Percentiles rank a stretch among this genome's conserved stretches.
Conservation (phyloP, 2,113 vertebrate genomes). For the Psettodes erumei region DNA sequence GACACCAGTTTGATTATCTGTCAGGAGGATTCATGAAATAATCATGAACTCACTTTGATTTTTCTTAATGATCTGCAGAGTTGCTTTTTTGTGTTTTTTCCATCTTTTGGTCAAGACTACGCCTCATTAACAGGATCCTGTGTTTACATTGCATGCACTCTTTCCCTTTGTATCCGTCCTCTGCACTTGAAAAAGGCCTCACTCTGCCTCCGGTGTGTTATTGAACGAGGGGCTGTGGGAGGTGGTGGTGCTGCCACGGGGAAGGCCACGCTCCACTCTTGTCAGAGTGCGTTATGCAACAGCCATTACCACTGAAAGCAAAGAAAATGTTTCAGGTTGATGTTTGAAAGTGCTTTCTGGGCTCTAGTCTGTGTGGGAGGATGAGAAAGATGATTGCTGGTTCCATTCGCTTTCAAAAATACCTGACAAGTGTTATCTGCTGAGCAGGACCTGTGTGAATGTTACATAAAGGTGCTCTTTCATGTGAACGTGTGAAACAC, state of each 20-base stretch:
- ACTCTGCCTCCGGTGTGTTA: slow-evolving; percentile 49
- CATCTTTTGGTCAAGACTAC: neutral
- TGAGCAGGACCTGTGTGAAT: slow-evolving; percentile 11
- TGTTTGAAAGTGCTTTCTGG: slow-evolving; percentile 61
- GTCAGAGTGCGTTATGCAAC: slow-evolving; percentile 80
- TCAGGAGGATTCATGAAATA: slow-evolving; percentile 14
- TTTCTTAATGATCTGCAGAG: neutral
- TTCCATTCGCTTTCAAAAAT: slow-evolving; percentile 49
- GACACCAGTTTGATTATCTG: neutral
- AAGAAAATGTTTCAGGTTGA: slow-evolving; percentile 55
- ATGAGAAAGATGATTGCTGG: slow-evolving; percentile 53
- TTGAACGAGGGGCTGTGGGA: slow-evolving; percentile 73
- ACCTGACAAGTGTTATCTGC: slow-evolving; percentile 51
- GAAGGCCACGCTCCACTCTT: slow-evolving; percentile 67
- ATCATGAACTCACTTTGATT: neutral
- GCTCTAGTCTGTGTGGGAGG: slow-evolving; percentile 65
- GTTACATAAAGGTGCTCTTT: slow-evolving; percentile 54
- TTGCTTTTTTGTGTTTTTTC: neutral
- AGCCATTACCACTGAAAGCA: slow-evolving; percentile 71
- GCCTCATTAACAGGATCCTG: slow-evolving; percentile 25
- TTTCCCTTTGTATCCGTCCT: slow-evolving; percentile 23
- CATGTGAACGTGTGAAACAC: neutral
- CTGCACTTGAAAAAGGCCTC: slow-evolving; percentile 56
- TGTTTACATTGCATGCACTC: slow-evolving; percentile 56
- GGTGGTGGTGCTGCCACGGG: slow-evolving; percentile 66